phyloP scores from a whole-genome alignment of 2,797 vertebrate species.

The Melanotaenia pygmaea region DNA sequence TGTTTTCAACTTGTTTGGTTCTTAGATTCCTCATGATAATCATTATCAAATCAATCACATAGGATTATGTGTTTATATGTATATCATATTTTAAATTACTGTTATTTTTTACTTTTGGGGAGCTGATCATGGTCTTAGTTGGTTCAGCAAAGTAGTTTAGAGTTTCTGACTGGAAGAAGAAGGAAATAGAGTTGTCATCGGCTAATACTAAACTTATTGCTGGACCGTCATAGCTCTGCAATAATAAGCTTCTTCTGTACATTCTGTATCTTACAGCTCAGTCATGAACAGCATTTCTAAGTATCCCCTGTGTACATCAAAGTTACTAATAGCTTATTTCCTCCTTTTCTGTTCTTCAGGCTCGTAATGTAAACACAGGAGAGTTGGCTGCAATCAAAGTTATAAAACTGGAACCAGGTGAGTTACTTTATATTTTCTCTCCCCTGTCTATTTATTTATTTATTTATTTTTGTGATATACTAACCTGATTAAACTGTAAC shows the following conservation, averaged over 20 bases:
- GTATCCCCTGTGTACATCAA: background rate
- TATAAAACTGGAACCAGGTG: constrained; percentile 99
- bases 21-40: too few relatives aligned
- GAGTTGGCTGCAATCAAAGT: constrained; percentile 99
- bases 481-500: too few relatives aligned
- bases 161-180: background rate
- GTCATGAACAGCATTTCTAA: background rate
- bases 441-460: background rate
- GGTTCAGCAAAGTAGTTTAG: background rate
- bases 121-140: too few relatives aligned
- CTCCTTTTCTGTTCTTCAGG: constrained; percentile 75
- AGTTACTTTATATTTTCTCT: constrained; percentile 52
- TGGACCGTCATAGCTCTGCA: background rate
- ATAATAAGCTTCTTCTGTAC: background rate
- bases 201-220: too few relatives aligned
- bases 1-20: too few relatives aligned
- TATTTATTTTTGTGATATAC: background rate
- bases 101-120: too few relatives aligned
- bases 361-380: constrained; percentile 97
- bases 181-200: background rate
- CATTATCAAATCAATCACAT: too few relatives aligned
- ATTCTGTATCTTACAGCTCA: background rate
- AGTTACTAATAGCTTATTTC: constrained; percentile 14
- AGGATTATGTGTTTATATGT: too few relatives aligned
- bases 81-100: too few relatives aligned